Evolutionary conservation across 2,797 vertebrate species (phyloP).

Genomic region (Lacerta agilis): DNA sequence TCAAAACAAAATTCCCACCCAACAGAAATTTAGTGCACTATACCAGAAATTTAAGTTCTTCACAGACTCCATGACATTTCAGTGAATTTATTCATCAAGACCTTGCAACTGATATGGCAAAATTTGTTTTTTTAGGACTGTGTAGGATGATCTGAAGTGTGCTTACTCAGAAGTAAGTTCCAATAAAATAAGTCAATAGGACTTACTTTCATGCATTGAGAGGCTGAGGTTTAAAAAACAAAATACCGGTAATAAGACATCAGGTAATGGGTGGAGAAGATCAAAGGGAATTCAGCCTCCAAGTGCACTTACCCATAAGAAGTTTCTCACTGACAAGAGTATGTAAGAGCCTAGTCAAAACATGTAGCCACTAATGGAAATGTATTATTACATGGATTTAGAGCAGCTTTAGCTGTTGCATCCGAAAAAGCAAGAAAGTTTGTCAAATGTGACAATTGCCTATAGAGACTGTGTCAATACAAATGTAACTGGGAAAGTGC

Average conservation of each 20-base stretch:
- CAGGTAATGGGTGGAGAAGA: slow-evolving; percentile 11
- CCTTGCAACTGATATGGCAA: neutral
- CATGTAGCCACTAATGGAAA: slow-evolving; percentile 10
- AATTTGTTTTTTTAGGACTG: neutral
- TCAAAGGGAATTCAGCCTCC: slow-evolving; percentile 17
- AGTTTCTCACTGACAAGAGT: slow-evolving; percentile 16
- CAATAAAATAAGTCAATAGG: neutral
- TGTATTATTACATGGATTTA: neutral
- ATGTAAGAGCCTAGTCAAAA: slow-evolving; percentile 15
- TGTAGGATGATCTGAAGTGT: neutral
- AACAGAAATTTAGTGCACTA: too few species aligned
- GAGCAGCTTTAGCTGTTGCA: neutral
- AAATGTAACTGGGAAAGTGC: neutral
- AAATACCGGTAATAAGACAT: neutral
- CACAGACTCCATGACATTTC: neutral
- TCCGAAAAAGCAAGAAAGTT: neutral
- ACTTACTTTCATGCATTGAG: neutral
- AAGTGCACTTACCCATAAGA: slow-evolving; percentile 3
- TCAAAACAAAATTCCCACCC: neutral
- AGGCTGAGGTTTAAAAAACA: neutral
- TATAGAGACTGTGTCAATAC: neutral
- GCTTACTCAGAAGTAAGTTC: neutral
- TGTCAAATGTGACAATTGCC: neutral
- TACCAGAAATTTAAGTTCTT: neutral
- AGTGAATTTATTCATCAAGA: neutral